Evolutionary conservation across 2,888 invertebrate species (phyloP).

Genomic region (Melanchra persicariae): DNA sequence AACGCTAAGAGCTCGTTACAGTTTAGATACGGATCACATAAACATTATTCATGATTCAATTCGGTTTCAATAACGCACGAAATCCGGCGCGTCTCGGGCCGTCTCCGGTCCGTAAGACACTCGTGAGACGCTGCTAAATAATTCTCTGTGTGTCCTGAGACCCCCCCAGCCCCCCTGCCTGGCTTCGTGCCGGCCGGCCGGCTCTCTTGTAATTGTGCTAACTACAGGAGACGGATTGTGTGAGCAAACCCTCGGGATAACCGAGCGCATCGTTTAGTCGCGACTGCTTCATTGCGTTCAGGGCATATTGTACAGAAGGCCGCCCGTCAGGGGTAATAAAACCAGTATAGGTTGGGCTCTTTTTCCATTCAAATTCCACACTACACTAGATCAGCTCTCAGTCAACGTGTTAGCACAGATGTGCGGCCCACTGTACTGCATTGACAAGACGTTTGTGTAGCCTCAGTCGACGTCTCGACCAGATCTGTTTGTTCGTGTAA

Average conservation of each 20-base stretch:
- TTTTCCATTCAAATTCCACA: no score
- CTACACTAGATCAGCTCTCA: neutral
- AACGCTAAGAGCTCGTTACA: slow-evolving; percentile 7
- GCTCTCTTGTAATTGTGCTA: slow-evolving; percentile 67
- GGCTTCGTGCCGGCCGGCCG: neutral
- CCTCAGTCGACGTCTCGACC: slow-evolving; percentile 16
- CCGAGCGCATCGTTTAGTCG: slow-evolving; percentile 43
- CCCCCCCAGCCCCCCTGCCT: neutral
- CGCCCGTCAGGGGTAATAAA: neutral
- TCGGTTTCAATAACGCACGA: slow-evolving; percentile 63
- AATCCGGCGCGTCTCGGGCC: slow-evolving; percentile 20
- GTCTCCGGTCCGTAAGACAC: slow-evolving; percentile 43
- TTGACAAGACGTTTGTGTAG: slow-evolving; percentile 40
- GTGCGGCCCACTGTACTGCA: neutral
- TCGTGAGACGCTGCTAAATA: slow-evolving; percentile 74
- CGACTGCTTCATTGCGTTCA: slow-evolving; percentile 34
- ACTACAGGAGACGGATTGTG: slow-evolving; percentile 63
- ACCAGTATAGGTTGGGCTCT: neutral
- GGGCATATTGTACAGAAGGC: slow-evolving; percentile 1
- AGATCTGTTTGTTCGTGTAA: slow-evolving; percentile 48
- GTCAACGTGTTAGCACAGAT: neutral
- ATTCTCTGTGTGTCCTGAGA: slow-evolving; percentile 72
- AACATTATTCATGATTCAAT: slow-evolving; percentile 67
- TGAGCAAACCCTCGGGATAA: slow-evolving; percentile 58
- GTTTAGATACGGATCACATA: slow-evolving; percentile 36